A percentile compares a stretch with the other conserved stretches of the same genome.
phyloP scores from a whole-genome alignment of 2,888 invertebrate genomes.

The Euzophera pinguis region DNA sequence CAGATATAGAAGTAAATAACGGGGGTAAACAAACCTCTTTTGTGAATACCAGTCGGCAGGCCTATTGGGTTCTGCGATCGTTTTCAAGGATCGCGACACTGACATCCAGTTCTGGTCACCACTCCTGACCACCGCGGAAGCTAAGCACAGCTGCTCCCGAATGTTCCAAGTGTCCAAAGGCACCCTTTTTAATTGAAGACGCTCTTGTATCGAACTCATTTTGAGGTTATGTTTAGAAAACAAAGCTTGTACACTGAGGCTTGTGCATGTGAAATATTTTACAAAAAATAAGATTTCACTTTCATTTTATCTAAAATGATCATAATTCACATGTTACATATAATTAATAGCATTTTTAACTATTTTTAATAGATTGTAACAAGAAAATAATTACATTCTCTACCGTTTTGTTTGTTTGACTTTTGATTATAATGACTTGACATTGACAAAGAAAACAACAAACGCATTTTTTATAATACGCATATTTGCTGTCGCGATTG shows the following conservation, averaged over 20 bases:
- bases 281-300: neutral
- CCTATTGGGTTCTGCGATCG: constrained; percentile 86
- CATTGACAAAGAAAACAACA: too few relatives aligned
- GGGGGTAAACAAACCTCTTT: constrained; percentile 9
- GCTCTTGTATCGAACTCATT: constrained; percentile 72
- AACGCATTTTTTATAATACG: too few relatives aligned
- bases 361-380: too few relatives aligned
- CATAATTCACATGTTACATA: too few relatives aligned
- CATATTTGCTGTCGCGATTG: too few relatives aligned
- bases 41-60: constrained; percentile 94
- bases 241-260: constrained; percentile 23
- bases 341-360: too few relatives aligned
- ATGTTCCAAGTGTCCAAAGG: constrained; percentile 92
- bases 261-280: constrained; percentile 15
- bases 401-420: too few relatives aligned
- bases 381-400: too few relatives aligned
- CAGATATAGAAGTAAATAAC: too few relatives aligned
- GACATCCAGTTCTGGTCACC: constrained; percentile 97
- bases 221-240: constrained; percentile 25
- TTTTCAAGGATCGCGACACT: constrained; percentile 88
- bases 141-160: constrained; percentile 90
- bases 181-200: constrained; percentile 81
- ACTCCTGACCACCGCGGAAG: constrained; percentile 90
- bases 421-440: too few relatives aligned
- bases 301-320: too few relatives aligned